Conservation (phyloP, 2,797 vertebrate species). For the Enteromius thamalakanensis region DNA sequence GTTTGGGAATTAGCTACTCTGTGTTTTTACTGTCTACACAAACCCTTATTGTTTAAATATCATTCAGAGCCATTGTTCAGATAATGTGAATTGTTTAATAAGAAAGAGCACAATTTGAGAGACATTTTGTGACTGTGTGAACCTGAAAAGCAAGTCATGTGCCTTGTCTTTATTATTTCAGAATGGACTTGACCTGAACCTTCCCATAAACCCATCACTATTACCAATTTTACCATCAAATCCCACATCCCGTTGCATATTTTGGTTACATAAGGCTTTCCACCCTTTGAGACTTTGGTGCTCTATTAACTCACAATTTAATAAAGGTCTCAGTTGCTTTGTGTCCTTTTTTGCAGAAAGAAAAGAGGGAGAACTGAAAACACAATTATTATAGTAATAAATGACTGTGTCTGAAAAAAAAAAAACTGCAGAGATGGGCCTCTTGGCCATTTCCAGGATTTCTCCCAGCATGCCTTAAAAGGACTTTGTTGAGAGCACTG, state of each 20-base stretch:
- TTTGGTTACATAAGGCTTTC: constrained; percentile 2
- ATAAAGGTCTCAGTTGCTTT: constrained; percentile 55
- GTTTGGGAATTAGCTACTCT: background rate
- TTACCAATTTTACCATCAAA: background rate
- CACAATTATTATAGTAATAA: constrained; percentile 60
- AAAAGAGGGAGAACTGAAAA: constrained; percentile 52
- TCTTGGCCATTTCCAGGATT: constrained; percentile 73
- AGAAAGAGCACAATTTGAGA: background rate
- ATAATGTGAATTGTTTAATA: background rate
- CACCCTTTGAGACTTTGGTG: background rate
- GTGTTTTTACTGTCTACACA: background rate
- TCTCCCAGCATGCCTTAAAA: constrained; percentile 77
- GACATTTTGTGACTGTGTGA: background rate
- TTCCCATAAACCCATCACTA: constrained; percentile 2
- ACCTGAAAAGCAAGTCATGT: background rate
- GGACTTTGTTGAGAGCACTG: constrained; percentile 52
- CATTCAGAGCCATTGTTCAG: background rate
- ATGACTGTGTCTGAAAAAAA: constrained; percentile 59
- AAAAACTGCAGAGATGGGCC: constrained; percentile 63
- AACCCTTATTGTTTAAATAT: background rate
- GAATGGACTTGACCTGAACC: background rate
- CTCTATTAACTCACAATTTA: constrained; percentile 25
- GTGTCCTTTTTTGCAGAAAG: constrained; percentile 51
- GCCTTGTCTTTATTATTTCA: background rate
- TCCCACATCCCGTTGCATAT: constrained; percentile 1